A percentile compares a stretch with the other conserved stretches of the same genome.
These are phyloP conservation scores for Stegana nigrithorax DNA, from an alignment of 2,888 invertebrate genomes.

Conservation along the genomic window DNA sequence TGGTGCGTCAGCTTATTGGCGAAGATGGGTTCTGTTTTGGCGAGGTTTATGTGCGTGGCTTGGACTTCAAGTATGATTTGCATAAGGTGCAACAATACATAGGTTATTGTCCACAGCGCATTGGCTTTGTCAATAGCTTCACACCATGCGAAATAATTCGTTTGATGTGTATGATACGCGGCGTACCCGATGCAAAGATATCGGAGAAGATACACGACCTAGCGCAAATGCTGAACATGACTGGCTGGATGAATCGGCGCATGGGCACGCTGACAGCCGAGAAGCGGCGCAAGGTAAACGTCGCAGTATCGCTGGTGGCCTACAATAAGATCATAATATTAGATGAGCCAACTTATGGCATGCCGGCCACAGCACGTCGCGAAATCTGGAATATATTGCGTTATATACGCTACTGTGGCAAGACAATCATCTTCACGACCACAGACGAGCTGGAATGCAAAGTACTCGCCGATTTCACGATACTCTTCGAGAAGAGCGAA, in stretches of 20 bases:
- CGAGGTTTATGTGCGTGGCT: conserved; percentile 75
- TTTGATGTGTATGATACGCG: conserved; percentile 75
- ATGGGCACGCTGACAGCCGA: conserved; percentile 75
- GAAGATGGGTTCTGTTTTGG: conserved; percentile 78
- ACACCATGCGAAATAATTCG: conserved; percentile 76
- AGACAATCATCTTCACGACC: conserved; percentile 82
- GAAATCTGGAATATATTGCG: conserved; percentile 82
- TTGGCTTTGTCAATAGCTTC: conserved; percentile 75
- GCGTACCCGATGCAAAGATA: conserved; percentile 67
- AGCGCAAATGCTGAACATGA: conserved; percentile 72
- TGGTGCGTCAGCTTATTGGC: conserved; percentile 88
- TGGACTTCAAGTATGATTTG: conserved; percentile 71
- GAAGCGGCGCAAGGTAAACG: conserved; percentile 77
- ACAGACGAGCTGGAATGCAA: conserved; percentile 87
- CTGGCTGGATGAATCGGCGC: conserved; percentile 73
- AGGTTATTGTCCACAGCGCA: conserved; percentile 77
- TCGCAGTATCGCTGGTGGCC: conserved; percentile 78
- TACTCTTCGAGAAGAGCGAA: conserved; percentile 82
- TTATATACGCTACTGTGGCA: conserved; percentile 76
- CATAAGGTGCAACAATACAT: conserved; percentile 72
- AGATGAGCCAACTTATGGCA: conserved; percentile 71
- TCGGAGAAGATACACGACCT: conserved; percentile 66
- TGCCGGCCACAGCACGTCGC: conserved; percentile 82
- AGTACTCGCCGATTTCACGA: conserved; percentile 79
- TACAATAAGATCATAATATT: conserved; percentile 76